phyloP scores from a whole-genome alignment of 2,888 invertebrate species.

The Drosophila colorata region DNA sequence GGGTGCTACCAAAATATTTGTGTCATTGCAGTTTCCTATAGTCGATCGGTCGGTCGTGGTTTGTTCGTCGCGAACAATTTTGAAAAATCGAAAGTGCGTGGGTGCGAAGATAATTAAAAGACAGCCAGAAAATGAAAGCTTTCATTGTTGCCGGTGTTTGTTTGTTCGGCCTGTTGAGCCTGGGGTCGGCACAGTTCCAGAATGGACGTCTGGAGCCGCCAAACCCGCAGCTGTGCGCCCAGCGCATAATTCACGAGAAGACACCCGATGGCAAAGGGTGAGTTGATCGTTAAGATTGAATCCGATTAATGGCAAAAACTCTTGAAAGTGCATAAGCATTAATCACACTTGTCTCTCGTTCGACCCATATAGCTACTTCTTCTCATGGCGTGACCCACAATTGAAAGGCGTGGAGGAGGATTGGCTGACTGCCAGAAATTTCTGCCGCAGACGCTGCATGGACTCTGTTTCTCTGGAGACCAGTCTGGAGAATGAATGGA shows the following conservation, averaged over 20 bases:
- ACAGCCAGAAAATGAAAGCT: conserved; percentile 80
- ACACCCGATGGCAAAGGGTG: conserved; percentile 90
- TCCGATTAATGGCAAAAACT: not conserved
- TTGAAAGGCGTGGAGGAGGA: conserved; percentile 91
- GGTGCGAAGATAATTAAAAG: conserved; percentile 34
- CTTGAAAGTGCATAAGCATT: not conserved
- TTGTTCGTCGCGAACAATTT: conserved; percentile 32
- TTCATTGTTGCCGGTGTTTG: conserved; percentile 85
- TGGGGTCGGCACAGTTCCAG: conserved; percentile 88
- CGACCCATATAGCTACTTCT: conserved; percentile 90
- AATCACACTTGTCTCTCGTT: not conserved
- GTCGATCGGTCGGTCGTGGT: conserved; percentile 62
- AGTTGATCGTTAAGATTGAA: conserved; percentile 45
- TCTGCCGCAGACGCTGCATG: conserved; percentile 95
- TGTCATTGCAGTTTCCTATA: conserved; percentile 81
- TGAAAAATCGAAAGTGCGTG: conserved; percentile 62
- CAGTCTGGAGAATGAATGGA: conserved; percentile 94
- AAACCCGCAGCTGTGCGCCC: conserved; percentile 90
- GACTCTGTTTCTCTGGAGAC: conserved; percentile 94
- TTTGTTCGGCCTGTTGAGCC: conserved; percentile 83
- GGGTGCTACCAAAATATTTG: conserved; percentile 77
- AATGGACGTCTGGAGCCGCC: conserved; percentile 93
- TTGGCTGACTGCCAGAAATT: conserved; percentile 94
- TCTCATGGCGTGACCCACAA: conserved; percentile 93
- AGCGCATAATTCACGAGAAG: conserved; percentile 90